Base-by-base conservation (phyloP, 2,888 invertebrate genomes). In the Melipona bicolor region DNA sequence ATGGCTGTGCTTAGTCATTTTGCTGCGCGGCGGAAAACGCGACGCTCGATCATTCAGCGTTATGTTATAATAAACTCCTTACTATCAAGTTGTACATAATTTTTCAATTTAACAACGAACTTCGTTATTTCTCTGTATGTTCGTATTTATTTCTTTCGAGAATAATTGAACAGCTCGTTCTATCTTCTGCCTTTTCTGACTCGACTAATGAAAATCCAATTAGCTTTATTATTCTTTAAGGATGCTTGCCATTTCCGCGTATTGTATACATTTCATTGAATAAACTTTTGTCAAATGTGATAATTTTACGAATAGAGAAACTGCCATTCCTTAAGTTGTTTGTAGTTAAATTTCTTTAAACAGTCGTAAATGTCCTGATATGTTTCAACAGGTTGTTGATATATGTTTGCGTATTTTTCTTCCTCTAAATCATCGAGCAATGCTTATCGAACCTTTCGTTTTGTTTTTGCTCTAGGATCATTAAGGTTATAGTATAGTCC, bases 381-480 rank as follows among this genome's bases (percentile, higher is more conserved):
- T 49, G 65, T 85, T 87, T 79, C 90, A 88, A 88, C 82, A 89
- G 85, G 83, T 90, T 85, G 88, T 82, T 83, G 87, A 82, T 78
- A 81, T 67, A 80, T 74, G 70, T 32, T 24, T 27, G 68, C 68
- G 77, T 79, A 79, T 73, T 81, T 81, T 78, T 77, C 65, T 62
- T 69, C 71, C 32, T 43, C 69, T 71, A 73, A 86, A 82, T 80
- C 74, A 70, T 79, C 81, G 59, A 79, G 43, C 19, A 52, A 6
- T 21, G 3, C 27, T 17, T 17, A 49, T 21, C 56, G 9, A 24
- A 21, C 61, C 24, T 36, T 56, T 64, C 61, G 15, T 24, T 43
- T 24, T 64, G 52, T 64, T 56, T 83, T 59, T 73, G 50, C 54
- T 36, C 64, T 32, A 77, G 21, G 36, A 43, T 71, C 54, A 68